phyloP scores from a whole-genome alignment of 2,113 vertebrate species.

The Pedionomus torquatus region DNA sequence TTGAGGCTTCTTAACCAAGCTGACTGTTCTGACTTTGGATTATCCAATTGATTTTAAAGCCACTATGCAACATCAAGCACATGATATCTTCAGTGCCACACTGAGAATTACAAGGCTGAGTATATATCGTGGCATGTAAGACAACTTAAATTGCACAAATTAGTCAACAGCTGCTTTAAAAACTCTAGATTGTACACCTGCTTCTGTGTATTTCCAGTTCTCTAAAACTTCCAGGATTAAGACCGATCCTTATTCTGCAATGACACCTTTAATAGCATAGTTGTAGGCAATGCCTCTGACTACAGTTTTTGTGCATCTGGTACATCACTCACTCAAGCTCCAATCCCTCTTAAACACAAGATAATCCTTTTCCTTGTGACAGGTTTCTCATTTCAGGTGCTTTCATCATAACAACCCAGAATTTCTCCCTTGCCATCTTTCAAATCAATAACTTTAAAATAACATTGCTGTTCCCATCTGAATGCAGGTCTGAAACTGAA shows the following conservation, averaged over 20 bases:
- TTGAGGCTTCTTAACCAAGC: background rate
- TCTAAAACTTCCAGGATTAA: conserved; percentile 17
- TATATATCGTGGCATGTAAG: background rate
- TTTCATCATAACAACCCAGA: conserved; percentile 29
- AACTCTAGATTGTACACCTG: conserved; percentile 49
- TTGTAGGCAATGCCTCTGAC: background rate
- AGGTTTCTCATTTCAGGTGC: conserved; percentile 54
- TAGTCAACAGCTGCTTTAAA: conserved; percentile 50
- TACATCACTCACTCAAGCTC: background rate
- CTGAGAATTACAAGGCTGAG: background rate
- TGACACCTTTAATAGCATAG: background rate
- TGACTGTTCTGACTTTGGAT: background rate
- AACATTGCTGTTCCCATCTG: conserved; percentile 37
- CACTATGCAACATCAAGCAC: background rate
- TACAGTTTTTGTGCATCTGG: background rate
- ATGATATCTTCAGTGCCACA: background rate
- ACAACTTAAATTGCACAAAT: conserved; percentile 57
- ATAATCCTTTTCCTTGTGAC: conserved; percentile 32
- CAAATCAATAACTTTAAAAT: conserved; percentile 68
- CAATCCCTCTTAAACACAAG: background rate
- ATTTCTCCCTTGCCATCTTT: conserved; percentile 62
- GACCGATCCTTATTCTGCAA: background rate
- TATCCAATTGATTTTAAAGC: background rate
- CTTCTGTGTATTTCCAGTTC: background rate
- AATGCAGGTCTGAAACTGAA: conserved; percentile 27